Evolutionary conservation across 1,140 invertebrate species (phyloP).

Genomic region (Listronotus oregonensis): DNA sequence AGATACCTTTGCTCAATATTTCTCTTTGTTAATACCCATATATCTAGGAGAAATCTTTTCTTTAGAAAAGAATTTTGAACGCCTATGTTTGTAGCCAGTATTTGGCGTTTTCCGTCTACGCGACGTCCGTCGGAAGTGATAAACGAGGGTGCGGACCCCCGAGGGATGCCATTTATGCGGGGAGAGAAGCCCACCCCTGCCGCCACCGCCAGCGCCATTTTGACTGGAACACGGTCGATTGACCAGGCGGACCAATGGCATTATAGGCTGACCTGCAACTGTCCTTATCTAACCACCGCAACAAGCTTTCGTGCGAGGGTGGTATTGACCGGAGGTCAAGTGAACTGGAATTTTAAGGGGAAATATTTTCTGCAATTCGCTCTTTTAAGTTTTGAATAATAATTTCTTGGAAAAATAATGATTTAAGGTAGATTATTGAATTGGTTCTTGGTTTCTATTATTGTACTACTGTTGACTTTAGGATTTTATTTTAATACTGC

Average conservation of each 20-base stretch:
- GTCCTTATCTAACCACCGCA: constrained; percentile 18
- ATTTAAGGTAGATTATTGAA: too few relatives aligned
- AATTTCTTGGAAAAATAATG: too few relatives aligned
- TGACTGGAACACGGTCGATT: constrained; percentile 39
- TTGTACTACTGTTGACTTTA: too few relatives aligned
- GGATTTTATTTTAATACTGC: too few relatives aligned
- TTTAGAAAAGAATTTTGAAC: not conserved
- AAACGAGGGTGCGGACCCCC: constrained; percentile 33
- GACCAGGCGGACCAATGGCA: constrained; percentile 39
- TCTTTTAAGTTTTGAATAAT: too few relatives aligned
- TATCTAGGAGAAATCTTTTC: too few relatives aligned
- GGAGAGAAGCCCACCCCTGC: constrained; percentile 26
- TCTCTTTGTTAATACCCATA: too few relatives aligned
- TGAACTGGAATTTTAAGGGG: not conserved
- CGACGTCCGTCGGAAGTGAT: constrained; percentile 40
- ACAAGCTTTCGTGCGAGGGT: constrained; percentile 3
- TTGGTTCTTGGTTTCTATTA: too few relatives aligned
- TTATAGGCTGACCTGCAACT: constrained; percentile 34
- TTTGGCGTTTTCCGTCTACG: constrained; percentile 21
- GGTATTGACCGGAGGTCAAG: constrained; percentile 35
- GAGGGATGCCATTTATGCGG: constrained; percentile 36
- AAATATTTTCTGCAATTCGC: not conserved
- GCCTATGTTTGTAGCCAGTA: constrained; percentile 18
- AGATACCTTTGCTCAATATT: too few relatives aligned
- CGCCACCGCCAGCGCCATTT: constrained; percentile 34